Base-by-base conservation (phyloP, 1,140 invertebrate species). In the Penaeus vannamei region DNA sequence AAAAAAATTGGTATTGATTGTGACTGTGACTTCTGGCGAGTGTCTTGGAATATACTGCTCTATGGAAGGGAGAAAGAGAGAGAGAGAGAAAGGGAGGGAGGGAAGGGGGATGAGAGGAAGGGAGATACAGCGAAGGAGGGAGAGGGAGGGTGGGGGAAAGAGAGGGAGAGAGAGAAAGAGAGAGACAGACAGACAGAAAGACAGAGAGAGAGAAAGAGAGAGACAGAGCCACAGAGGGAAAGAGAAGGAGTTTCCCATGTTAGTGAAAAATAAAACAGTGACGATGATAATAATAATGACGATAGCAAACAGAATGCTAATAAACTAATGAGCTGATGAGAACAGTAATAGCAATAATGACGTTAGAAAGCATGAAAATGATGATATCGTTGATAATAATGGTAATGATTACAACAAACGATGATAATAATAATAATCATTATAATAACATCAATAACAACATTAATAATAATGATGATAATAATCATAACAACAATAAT, bases 81-180 rank as follows among this genome's bases (percentile, higher is more conserved):
- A 42, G 66, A 29, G 66, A 72, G 32, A 72, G 62, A 36, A 29
- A 53, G 62, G 53, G 42, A 53, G 66, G 59, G 42, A 29, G 8
- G 19, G 22, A 2, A 20, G 0, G 23, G 64, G 69, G 14, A 46
- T 1, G n/a, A 59, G 14, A 23, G 20, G 42, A 26, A 85, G 62
- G 53, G 69, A 53, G 32, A 76, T 53, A 76, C 32, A 23, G 84
- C 36, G 32, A 42, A 85, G 84, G 84, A 26, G 62, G 64, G 32
- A 29, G 64, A 72, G 22, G 32, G 19, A 20, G 32, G 32, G 66
- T 23, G 7, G 7, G 2, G 32, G 66, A 72, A 72, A 20, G 32
- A 72, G 66, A 22, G 14, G 22, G 19, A 19, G 10, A 10, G 12
- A 10, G 1, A 10, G 29, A 12, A 14, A 69, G 20, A 10, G 17